Conservation (phyloP, 2,113 vertebrate species). For the Seriola aureovittata region DNA sequence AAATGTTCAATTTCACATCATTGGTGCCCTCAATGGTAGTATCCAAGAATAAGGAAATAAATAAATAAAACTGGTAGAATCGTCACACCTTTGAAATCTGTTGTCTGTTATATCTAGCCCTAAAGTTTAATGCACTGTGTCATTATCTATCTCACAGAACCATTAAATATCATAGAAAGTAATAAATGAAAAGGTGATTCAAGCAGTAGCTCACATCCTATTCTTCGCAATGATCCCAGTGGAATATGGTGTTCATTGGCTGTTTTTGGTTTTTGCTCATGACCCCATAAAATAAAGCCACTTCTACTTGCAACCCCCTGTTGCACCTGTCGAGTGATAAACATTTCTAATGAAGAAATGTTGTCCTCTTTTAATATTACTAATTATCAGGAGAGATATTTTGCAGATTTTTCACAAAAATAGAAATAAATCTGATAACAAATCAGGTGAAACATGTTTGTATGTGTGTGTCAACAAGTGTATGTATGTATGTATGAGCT, state of each 20-base stretch:
- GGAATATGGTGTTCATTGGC: background rate
- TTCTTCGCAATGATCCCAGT: background rate
- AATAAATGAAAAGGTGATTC: background rate
- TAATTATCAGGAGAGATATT: background rate
- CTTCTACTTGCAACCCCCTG: background rate
- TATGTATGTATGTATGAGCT: conserved; percentile 26
- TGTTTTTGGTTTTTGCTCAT: background rate
- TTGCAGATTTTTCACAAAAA: background rate
- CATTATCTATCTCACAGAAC: background rate
- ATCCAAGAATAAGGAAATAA: background rate
- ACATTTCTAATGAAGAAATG: background rate
- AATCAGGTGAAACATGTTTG: conserved; percentile 6
- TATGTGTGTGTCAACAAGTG: conserved; percentile 21
- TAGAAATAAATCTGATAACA: background rate
- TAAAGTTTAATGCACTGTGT: background rate
- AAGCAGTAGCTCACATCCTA: background rate
- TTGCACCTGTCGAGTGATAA: background rate
- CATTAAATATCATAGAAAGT: conserved; percentile 4
- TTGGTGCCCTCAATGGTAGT: background rate
- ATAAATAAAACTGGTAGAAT: background rate
- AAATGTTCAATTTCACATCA: background rate
- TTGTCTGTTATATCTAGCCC: background rate
- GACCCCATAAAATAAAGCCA: background rate
- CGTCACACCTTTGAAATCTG: background rate
- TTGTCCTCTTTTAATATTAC: background rate